Evolutionary conservation across 2,888 invertebrate species (phyloP).

Genomic region (Polyommatus icarus): DNA sequence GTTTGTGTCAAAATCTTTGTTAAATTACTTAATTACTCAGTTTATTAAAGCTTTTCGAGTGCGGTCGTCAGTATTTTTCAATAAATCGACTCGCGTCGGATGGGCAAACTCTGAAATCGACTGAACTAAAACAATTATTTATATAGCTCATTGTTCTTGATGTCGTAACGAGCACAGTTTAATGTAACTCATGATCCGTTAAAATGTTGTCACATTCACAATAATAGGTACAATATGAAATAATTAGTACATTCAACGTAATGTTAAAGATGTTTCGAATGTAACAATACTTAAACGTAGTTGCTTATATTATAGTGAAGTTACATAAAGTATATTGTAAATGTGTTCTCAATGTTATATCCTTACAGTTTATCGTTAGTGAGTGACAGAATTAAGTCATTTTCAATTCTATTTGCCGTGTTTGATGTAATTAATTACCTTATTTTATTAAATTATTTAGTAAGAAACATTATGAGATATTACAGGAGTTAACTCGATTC

Average conservation of each 20-base stretch:
- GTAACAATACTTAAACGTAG: slow-evolving; percentile 28
- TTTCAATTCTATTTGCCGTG: slow-evolving; percentile 22
- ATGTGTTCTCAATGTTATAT: slow-evolving; percentile 29
- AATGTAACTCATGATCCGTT: slow-evolving; percentile 24
- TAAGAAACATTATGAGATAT: background rate
- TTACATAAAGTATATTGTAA: slow-evolving; percentile 29
- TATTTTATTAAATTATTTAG: slow-evolving; percentile 21
- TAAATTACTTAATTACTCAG: no score
- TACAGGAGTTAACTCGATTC: background rate
- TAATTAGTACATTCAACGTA: background rate
- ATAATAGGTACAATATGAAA: slow-evolving; percentile 17
- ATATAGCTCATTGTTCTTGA: slow-evolving; percentile 7
- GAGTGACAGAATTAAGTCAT: slow-evolving; percentile 12
- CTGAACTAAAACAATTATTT: slow-evolving; percentile 9
- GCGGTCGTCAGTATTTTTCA: background rate
- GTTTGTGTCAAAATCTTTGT: no score
- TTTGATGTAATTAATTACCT: slow-evolving; percentile 22
- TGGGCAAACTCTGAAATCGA: background rate
- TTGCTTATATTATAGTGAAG: slow-evolving; percentile 27
- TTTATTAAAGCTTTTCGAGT: background rate
- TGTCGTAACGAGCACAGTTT: slow-evolving; percentile 23
- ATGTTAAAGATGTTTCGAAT: slow-evolving; percentile 28
- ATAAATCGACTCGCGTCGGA: background rate
- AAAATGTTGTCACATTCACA: background rate
- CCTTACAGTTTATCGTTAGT: slow-evolving; percentile 30